Percentiles rank a stretch among this genome's conserved stretches.
Evolutionary conservation across 2,888 invertebrate species (phyloP).

Genomic region (Eudemis profundana): DNA sequence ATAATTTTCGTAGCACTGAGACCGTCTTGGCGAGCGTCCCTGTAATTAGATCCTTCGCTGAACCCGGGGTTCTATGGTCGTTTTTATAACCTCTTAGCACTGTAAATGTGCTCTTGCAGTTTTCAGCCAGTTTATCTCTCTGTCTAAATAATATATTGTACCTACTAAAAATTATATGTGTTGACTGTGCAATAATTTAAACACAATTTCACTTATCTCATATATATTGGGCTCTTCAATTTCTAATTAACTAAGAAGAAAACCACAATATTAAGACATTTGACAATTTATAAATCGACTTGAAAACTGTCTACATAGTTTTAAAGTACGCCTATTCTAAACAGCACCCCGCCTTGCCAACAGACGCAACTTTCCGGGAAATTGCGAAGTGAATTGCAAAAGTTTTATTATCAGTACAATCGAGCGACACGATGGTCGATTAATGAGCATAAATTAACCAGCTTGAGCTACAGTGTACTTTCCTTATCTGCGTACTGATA

Average conservation of each 20-base stretch:
- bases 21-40: constrained; percentile 67
- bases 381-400: constrained; percentile 56
- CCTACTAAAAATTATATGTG: not conserved
- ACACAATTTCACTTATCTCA: too few relatives aligned
- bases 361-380: constrained; percentile 18
- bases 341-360: constrained; percentile 46
- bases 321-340: constrained; percentile 24
- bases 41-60: constrained; percentile 71
- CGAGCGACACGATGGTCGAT: constrained; percentile 64
- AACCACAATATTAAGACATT: not conserved
- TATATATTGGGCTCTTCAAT: too few relatives aligned
- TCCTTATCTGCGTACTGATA: constrained; percentile 55
- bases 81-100: constrained; percentile 64
- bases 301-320: not conserved
- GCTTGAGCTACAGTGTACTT: constrained; percentile 64
- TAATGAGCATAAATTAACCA: constrained; percentile 63
- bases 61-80: constrained; percentile 63
- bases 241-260: too few relatives aligned
- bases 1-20: constrained; percentile 73
- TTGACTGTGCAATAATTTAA: not conserved
- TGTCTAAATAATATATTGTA: not conserved
- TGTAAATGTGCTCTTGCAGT: constrained; percentile 21
- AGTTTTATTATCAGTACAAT: constrained; percentile 66
- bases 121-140: not conserved
- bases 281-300: not conserved